These are phyloP conservation scores for Molorchus minor DNA, from an alignment of 2,888 invertebrate genomes.

Conservation along the genomic window DNA sequence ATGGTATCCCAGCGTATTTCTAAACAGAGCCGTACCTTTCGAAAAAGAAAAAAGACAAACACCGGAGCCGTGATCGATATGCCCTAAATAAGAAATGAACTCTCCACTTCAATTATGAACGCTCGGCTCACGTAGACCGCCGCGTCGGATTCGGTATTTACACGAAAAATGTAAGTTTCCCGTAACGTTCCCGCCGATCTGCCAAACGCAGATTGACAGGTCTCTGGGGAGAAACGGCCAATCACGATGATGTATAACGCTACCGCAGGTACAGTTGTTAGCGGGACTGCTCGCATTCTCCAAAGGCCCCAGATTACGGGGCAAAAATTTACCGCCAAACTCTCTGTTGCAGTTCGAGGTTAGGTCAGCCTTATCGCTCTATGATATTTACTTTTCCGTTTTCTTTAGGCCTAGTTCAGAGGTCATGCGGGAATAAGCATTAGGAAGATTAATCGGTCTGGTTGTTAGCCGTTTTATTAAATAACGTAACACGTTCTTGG, in stretches of 20 bases:
- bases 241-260: slow-evolving; percentile 51
- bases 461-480: too few species aligned
- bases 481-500: too few species aligned
- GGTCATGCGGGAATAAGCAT: too few species aligned
- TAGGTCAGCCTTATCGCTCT: background rate
- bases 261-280: slow-evolving; percentile 30
- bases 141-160: slow-evolving; percentile 11
- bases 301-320: slow-evolving; percentile 12
- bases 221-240: slow-evolving; percentile 46
- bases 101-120: slow-evolving; percentile 10
- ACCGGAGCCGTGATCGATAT: background rate
- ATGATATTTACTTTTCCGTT: background rate
- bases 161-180: slow-evolving; percentile 22
- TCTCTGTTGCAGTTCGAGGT: background rate
- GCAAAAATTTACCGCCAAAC: slow-evolving; percentile 13
- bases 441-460: too few species aligned
- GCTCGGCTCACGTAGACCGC: slow-evolving; percentile 1
- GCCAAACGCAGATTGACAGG: slow-evolving; percentile 52
- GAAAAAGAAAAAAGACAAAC: background rate
- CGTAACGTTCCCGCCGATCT: slow-evolving; percentile 45
- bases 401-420: too few species aligned
- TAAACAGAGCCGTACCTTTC: background rate
- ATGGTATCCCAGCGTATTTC: background rate
- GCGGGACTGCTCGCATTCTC: slow-evolving; percentile 6
- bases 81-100: slow-evolving; percentile 12